Evolutionary conservation across 2,113 vertebrate genomes (phyloP).

Genomic region (Gobio gobio): DNA sequence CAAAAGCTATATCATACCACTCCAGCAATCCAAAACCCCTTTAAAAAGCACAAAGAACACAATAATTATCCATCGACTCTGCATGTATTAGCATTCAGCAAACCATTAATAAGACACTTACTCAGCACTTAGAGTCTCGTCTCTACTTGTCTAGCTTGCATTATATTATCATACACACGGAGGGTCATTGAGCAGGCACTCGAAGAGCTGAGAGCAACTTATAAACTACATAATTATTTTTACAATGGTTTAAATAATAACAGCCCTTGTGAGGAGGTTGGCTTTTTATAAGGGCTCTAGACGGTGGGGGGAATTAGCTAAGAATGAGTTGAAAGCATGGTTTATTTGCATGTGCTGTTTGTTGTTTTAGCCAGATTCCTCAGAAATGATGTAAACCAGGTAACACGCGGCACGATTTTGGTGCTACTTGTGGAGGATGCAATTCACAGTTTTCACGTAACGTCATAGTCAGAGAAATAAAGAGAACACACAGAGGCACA

Average conservation of each 20-base stretch:
- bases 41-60: constrained; percentile 36
- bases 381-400: neutral
- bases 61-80: constrained; percentile 39
- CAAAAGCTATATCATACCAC: neutral
- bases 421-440: neutral
- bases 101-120: constrained; percentile 49
- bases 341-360: constrained; percentile 22
- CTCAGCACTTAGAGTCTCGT: constrained; percentile 30
- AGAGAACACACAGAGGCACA: too few relatives aligned
- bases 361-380: constrained; percentile 5
- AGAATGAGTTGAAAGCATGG: neutral
- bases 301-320: neutral
- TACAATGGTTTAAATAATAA: constrained; percentile 26
- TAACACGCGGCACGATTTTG: neutral
- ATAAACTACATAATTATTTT: constrained; percentile 23
- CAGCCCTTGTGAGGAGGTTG: constrained; percentile 19
- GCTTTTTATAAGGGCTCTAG: constrained; percentile 8
- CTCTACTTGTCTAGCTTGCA: neutral
- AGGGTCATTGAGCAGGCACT: constrained; percentile 43
- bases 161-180: constrained; percentile 22
- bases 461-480: too few relatives aligned
- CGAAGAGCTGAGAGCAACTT: constrained; percentile 44
- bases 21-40: constrained; percentile 8
- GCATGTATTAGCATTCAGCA: constrained; percentile 54
- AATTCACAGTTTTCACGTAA: too few relatives aligned